Base-by-base conservation (phyloP, 1,140 invertebrate species). In the Lanistes nyassanus region DNA sequence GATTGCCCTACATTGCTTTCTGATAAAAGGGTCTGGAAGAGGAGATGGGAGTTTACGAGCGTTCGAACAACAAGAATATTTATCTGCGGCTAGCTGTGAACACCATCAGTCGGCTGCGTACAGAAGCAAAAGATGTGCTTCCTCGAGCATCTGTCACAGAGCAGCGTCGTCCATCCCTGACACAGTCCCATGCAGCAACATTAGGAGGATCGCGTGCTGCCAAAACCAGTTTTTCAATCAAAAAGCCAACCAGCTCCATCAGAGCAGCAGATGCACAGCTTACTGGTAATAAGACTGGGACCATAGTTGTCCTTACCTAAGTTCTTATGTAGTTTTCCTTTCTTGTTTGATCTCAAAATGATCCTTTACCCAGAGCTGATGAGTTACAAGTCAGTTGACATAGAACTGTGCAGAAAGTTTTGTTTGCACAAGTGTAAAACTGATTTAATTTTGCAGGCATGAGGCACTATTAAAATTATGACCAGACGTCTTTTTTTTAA, bases 1-100 rank as follows among this genome's bases (percentile, higher is more conserved):
- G 19, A 13, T 9, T 47, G 9, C 19, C 42, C 19, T 47, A 47
- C 2, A n/a, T 71, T 60, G 0, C 29, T 76, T n/a, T 56, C 67
- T 65, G 60, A 51, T 58, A 65, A 36, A 67, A 90, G 87, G 90
- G 85, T 47, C 80, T 87, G 42, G 84, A 84, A 65, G 95, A 97
- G 90, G 95, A 97, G 89, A 90, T 93, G 73, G 89, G 91, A 5
- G 94, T 93, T 66, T 94, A 94, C 82, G 93, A 94, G 79, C 93
- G 94, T 82, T 95, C 94, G 83, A 93, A 92, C 79, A 94, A 93
- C 51, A 91, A 94, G 36, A 91, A 91, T 73, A 94, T 96, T 55
- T 97, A 97, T 88, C 93, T 96, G 86, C 96, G 94, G 89, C 94
- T 95, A 29, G 94, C 93, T 75, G 93, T 95, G 87, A 91, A 96